Evolutionary conservation across 2,113 vertebrate genomes (phyloP).

Genomic region (Ictalurus punctatus): DNA sequence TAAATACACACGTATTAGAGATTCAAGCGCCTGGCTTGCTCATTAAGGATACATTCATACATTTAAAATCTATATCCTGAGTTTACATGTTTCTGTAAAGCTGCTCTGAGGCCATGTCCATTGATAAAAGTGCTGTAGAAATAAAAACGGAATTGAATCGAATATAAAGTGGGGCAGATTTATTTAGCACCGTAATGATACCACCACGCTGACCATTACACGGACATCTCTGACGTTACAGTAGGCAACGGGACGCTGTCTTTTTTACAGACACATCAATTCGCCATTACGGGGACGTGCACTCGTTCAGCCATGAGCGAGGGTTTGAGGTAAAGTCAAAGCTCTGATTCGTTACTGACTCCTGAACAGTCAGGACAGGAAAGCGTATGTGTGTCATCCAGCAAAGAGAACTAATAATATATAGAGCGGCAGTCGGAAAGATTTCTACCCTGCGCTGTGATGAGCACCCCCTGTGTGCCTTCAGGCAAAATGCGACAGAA

Average conservation of each 20-base stretch:
- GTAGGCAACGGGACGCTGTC: background rate
- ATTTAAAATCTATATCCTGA: no score
- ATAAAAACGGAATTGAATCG: background rate
- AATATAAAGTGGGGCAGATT: background rate
- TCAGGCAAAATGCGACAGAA: constrained; percentile 12
- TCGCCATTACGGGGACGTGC: background rate
- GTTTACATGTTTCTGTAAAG: no score
- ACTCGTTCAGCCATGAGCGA: background rate
- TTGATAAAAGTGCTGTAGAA: no score
- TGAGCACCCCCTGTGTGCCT: constrained; percentile 43
- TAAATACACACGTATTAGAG: no score
- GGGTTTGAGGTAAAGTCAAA: no score
- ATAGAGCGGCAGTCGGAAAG: constrained; percentile 67
- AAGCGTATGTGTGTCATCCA: background rate
- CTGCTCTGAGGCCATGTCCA: no score
- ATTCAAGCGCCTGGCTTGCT: no score
- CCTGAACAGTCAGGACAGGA: background rate
- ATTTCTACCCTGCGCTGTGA: constrained; percentile 62
- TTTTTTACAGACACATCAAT: background rate
- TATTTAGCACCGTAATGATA: background rate
- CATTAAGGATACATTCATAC: no score
- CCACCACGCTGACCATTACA: background rate
- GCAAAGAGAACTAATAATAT: constrained; percentile 60
- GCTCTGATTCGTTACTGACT: background rate
- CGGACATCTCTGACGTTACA: background rate